Evolutionary conservation across 1,140 invertebrate genomes (phyloP), one percentile per base, ranked within the genome.

Genomic region (Drosophila pachea): DNA sequence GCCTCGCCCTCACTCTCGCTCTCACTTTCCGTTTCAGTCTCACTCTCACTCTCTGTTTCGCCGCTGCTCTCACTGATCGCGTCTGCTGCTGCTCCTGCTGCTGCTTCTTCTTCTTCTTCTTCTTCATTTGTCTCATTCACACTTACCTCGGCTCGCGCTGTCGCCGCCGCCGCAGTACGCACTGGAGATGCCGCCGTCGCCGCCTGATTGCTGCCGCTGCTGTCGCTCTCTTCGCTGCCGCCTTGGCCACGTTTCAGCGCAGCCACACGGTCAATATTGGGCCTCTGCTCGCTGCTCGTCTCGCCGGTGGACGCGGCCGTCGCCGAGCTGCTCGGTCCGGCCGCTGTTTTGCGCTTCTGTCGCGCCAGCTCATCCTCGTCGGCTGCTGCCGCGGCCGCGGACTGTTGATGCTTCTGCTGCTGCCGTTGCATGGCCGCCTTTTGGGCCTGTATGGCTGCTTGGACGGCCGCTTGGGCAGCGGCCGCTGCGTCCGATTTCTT

Each of bases 321-420:
- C 4, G 61, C 47, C 9, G 66, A 47, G 63, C 55, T 50, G 7
- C 60, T 22, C 22, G 22, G 1, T 22, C 22, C 54, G 32, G 68
- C 75, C 7, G 93, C 91, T 42, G 91, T 93, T 90, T 97, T 97
- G 83, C 95, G 94, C 90, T 97, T 97, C 71, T 97, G 95, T 79
- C 94, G 94, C 7, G 95, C 92, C 70, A 97, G 96, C 89, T 97
- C 96, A 88, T 97, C 96, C 81, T 97, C 96, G 90, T 96, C 95
- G 87, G 94, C 95, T 12, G 94, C 68, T 74, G 88, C 50, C 60
- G 91, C 90, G 42, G 90, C 89, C 59, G 92, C 90, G 40, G 90
- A 89, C 38, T 91, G 74, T 16, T 77, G 78, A 29, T 74, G 70
- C 64, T 81, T 79, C 35, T 84, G 81, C 67, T 88, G 87, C 35